These are phyloP conservation scores for Accipiter virgatus DNA, from an alignment of 2,113 vertebrate species.

Conservation along the genomic window DNA sequence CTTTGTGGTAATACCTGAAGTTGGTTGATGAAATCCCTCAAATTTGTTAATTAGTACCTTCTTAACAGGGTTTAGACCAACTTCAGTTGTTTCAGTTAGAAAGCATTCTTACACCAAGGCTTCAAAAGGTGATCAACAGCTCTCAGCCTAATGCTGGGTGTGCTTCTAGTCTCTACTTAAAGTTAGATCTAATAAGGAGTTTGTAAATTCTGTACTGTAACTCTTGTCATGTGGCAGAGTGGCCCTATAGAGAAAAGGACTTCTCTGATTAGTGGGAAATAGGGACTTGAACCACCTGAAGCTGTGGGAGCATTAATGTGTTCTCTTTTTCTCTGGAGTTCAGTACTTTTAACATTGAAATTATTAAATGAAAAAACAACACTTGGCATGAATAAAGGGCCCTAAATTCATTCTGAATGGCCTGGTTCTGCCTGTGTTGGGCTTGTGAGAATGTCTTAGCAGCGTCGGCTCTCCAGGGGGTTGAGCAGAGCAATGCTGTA, in stretches of 20 bases:
- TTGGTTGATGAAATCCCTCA: background rate
- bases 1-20: background rate
- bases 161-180: background rate
- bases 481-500: background rate
- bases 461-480: background rate
- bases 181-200: background rate
- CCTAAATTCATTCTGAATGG: background rate
- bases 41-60: background rate
- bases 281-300: background rate
- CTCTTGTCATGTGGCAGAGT: background rate
- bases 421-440: background rate
- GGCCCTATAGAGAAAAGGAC: background rate
- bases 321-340: background rate
- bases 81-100: background rate
- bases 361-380: background rate
- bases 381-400: background rate
- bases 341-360: background rate
- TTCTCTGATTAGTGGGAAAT: background rate
- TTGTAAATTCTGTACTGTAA: background rate
- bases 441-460: background rate
- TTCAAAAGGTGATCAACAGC: background rate
- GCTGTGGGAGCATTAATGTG: background rate
- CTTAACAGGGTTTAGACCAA: background rate
- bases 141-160: background rate
- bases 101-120: background rate